Conservation (phyloP, 2,888 invertebrate genomes). For the Eurytoma adleriae region DNA sequence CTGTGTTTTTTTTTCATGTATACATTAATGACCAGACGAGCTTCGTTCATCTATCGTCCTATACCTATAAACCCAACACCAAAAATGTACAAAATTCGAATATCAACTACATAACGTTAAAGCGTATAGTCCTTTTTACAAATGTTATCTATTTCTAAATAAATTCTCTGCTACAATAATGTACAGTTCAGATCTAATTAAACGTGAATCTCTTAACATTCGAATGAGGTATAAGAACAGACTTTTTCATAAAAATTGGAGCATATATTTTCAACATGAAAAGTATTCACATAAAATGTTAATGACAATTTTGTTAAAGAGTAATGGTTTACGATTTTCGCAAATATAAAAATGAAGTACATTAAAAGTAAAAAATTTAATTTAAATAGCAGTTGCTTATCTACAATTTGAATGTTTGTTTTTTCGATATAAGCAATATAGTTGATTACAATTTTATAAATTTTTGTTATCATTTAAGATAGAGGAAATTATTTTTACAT, state of each 20-base stretch:
- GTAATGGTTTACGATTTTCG: slow-evolving; percentile 37
- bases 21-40: slow-evolving; percentile 57
- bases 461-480: slow-evolving; percentile 2
- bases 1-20: slow-evolving; percentile 17
- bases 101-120: slow-evolving; percentile 60
- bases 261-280: slow-evolving; percentile 5
- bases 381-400: not conserved
- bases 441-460: not conserved
- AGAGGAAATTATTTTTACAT: not conserved
- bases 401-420: not conserved
- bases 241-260: slow-evolving; percentile 15
- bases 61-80: slow-evolving; percentile 61
- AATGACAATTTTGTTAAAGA: slow-evolving; percentile 14
- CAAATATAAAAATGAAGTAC: not conserved
- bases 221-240: slow-evolving; percentile 10
- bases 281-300: slow-evolving; percentile 6
- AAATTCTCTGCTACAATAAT: slow-evolving; percentile 63
- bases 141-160: slow-evolving; percentile 65
- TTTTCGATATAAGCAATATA: slow-evolving; percentile 18
- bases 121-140: slow-evolving; percentile 69
- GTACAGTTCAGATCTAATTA: slow-evolving; percentile 61
- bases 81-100: slow-evolving; percentile 71
- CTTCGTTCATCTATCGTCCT: slow-evolving; percentile 38
- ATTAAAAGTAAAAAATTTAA: not conserved
- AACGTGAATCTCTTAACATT: slow-evolving; percentile 17